Percentiles rank a stretch among this genome's conserved stretches.
phyloP scores from a whole-genome alignment of 2,113 vertebrate species.

The Notothenia coriiceps region DNA sequence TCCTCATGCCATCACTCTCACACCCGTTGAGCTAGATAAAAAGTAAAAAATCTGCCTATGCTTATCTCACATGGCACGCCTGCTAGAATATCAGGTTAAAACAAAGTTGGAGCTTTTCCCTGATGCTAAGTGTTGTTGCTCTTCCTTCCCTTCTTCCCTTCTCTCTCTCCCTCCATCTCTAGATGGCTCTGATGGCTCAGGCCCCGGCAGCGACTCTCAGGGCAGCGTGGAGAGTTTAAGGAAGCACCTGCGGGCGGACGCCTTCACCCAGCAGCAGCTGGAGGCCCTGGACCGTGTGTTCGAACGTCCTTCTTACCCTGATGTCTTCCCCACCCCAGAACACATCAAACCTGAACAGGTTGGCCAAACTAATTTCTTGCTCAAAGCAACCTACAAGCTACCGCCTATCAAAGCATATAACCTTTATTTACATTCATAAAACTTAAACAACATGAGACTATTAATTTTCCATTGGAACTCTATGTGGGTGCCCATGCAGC shows the following conservation, averaged over 20 bases:
- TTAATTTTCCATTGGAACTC: constrained; percentile 98
- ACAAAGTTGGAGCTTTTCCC: constrained; percentile 14
- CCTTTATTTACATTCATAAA: constrained; percentile 99
- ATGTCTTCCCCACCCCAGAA: constrained; percentile 95
- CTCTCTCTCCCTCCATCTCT: constrained; percentile 24
- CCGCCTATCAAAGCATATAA: constrained; percentile 95
- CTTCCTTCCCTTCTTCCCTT: not conserved
- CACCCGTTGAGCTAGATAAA: constrained; percentile 26
- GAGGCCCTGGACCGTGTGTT: constrained; percentile 98
- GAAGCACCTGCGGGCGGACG: constrained; percentile 98
- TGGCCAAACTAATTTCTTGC: constrained; percentile 64
- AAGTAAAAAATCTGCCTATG: constrained; percentile 20
- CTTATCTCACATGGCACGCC: constrained; percentile 23
- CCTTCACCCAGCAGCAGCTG: constrained; percentile 98
- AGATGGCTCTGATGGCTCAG: constrained; percentile 98
- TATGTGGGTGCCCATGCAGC: constrained; percentile 94
- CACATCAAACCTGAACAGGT: constrained; percentile 99
- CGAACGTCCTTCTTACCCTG: constrained; percentile 96
- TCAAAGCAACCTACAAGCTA: constrained; percentile 80
- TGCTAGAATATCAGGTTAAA: constrained; percentile 32
- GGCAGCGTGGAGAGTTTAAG: constrained; percentile 99
- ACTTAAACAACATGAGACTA: constrained; percentile 98
- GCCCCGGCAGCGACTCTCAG: constrained; percentile 98
- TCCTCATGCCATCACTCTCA: constrained; percentile 53
- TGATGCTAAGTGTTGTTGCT: constrained; percentile 46